These are phyloP conservation scores for Drosophila anomalata DNA, from an alignment of 2,888 invertebrate genomes.

Conservation along the genomic window DNA sequence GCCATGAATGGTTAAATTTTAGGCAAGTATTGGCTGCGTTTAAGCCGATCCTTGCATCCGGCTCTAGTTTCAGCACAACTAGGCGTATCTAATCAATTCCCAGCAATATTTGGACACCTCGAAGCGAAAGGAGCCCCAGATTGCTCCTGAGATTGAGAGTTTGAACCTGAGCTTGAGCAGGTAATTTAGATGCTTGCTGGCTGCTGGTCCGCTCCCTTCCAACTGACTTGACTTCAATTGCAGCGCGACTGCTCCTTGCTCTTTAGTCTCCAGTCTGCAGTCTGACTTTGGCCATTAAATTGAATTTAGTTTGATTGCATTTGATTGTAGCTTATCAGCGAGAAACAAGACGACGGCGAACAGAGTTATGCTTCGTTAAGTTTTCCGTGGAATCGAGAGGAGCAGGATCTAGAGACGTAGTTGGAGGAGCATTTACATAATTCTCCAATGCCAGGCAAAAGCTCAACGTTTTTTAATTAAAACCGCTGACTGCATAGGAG, in stretches of 20 bases:
- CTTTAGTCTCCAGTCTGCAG: conserved; percentile 24
- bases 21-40: conserved; percentile 21
- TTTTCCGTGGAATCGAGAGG: conserved; percentile 59
- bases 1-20: neutral
- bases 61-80: conserved; percentile 13
- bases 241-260: conserved; percentile 49
- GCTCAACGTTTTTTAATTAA: conserved; percentile 73
- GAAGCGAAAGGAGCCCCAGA: conserved; percentile 20
- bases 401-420: neutral
- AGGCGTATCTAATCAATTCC: conserved; percentile 61
- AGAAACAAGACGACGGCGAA: conserved; percentile 24
- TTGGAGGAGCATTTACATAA: conserved; percentile 66
- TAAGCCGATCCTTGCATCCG: conserved; percentile 1
- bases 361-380: conserved; percentile 76
- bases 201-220: conserved; percentile 48
- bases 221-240: conserved; percentile 70
- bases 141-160: conserved; percentile 13
- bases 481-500: conserved; percentile 29
- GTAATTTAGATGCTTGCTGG: conserved; percentile 67
- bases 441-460: conserved; percentile 29
- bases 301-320: conserved; percentile 79
- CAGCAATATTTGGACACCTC: conserved; percentile 61
- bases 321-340: conserved; percentile 78
- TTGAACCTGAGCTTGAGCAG: conserved; percentile 37
- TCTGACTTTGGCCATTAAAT: conserved; percentile 59